Evolutionary conservation across 2,797 vertebrate species (phyloP), one percentile per base, ranked within the genome.

Genomic region (Cygnus olor): DNA sequence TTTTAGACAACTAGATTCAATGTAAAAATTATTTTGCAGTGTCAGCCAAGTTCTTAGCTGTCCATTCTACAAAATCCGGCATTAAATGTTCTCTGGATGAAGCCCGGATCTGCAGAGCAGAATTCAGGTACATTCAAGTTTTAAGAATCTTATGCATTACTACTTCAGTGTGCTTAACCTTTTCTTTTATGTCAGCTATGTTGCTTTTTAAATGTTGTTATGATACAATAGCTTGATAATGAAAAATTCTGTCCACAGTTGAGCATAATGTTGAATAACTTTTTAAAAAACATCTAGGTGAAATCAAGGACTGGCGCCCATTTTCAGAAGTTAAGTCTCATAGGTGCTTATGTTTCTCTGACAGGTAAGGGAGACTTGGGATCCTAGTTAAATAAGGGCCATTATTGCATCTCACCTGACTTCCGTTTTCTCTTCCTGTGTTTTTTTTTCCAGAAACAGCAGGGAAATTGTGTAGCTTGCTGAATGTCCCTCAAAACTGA

Each of bases 101-200:
- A 58, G 27, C 12, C 68, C 80, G 76, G 79, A 93, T 27, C 81
- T 61, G 69, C 69, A 90, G 53, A 76, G 60, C 61, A 91, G 44
- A 70, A 69, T n/a, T 91, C 92, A 96, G 95, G 92, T 96, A 94
- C 72, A 54, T 7, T 80, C 20, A 32, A 6, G 17, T 71, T 89
- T 73, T 57, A 58, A 85, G 53, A 77, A 47, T 30, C 10, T 74
- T 69, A 6, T 54, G 32, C 10, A 12, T 86, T 79, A 49, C 30
- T 91, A 7, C 53, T 77, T 84, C 54, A 17, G 71, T 49, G 51
- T 73, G 19, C 49, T 88, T 57, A 68, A 61, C 45, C 71, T 85
- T 8, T 72, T 38, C 24, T 42, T 77, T 17, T 53, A 68, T 30
- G 51, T 27, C 70, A 80, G 22, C 36, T 63, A 7, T 47, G 27